Evolutionary conservation across 2,113 vertebrate species (phyloP), one percentile per base, ranked within the genome.

Genomic region (Macquaria australasica): DNA sequence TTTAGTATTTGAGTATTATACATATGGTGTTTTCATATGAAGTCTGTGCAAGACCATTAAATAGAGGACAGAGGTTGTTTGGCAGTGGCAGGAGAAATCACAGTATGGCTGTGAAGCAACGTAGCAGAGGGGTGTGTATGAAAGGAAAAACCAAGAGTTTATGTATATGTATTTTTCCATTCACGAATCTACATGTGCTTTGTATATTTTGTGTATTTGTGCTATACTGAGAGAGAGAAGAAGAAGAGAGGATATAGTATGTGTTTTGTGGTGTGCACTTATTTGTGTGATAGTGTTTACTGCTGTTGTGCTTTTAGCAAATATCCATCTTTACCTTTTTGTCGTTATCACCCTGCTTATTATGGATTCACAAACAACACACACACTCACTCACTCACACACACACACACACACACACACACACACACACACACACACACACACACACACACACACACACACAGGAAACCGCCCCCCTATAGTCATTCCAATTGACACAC

Each of bases 241-340:
- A 68, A 18, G n/a, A 79, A 41, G 69, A 76, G 37, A 55, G 59
- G 43, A 39, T 78, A 23, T 31, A 55, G 37, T 28, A 7, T 41
- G 67, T 85, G 70, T 62, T 67, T 64, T 76, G 43, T 68, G 18
- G 12, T 43, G 53, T 78, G 89, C 90, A 94, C 89, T 93, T 91
- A 91, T 92, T n/a, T n/a, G 87, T 86, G 84, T 82, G 79, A 79
- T 43, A 67, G 77, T 78, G 64, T 90, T 92, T 87, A 91, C 84
- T 62, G 88, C 92, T 72, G 77, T 79, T 77, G 59, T 86, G 89
- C 91, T 91, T 91, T 90, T 78, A 93, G 87, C 45, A 81, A 89
- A 88, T 71, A 84, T 70, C 84, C 83, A 48, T 91, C 78, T 81
- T 82, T 87, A 86, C 73, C 73, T 87, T 78, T 55, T 31, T 69